Evolutionary conservation across 2,113 vertebrate species (phyloP).

Genomic region (Terrapene triunguis): DNA sequence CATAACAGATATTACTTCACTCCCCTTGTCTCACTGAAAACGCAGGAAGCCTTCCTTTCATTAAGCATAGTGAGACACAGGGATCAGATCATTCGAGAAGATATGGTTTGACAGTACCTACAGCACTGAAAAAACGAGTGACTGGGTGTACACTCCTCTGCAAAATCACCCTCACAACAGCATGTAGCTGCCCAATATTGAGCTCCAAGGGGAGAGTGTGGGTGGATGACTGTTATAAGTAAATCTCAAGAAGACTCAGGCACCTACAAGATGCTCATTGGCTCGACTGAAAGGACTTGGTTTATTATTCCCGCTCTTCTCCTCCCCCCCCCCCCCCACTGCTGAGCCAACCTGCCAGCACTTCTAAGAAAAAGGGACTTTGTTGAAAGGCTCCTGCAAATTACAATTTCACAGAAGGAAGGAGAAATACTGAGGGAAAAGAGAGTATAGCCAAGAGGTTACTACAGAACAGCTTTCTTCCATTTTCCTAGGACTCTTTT

Average conservation of each 20-base stretch:
- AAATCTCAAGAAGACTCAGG: conserved; percentile 21
- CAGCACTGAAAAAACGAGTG: conserved; percentile 31
- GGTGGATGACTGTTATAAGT: background rate
- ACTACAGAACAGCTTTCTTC: conserved; percentile 32
- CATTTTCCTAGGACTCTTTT: background rate
- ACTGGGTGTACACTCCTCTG: background rate
- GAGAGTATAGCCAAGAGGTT: background rate
- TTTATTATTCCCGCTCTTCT: conserved; percentile 6
- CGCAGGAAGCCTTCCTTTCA: background rate
- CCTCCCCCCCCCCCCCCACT: background rate
- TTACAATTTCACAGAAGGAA: conserved; percentile 57
- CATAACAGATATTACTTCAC: too few relatives aligned
- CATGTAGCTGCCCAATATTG: conserved; percentile 30
- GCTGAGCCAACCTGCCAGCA: conserved; percentile 51
- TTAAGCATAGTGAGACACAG: background rate
- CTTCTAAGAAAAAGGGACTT: conserved; percentile 63
- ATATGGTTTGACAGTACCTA: background rate
- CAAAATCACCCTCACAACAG: conserved; percentile 19
- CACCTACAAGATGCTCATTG: conserved; percentile 4
- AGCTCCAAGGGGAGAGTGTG: conserved; percentile 25
- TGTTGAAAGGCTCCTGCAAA: conserved; percentile 48
- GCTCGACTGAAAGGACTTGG: conserved; percentile 49
- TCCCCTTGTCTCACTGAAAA: background rate
- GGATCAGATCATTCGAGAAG: background rate
- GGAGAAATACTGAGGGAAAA: background rate